A percentile compares a stretch with the other conserved stretches of the same genome.
These are phyloP conservation scores for Seladonia tumulorum DNA, from an alignment of 2,888 invertebrate species.

Conservation along the genomic window DNA sequence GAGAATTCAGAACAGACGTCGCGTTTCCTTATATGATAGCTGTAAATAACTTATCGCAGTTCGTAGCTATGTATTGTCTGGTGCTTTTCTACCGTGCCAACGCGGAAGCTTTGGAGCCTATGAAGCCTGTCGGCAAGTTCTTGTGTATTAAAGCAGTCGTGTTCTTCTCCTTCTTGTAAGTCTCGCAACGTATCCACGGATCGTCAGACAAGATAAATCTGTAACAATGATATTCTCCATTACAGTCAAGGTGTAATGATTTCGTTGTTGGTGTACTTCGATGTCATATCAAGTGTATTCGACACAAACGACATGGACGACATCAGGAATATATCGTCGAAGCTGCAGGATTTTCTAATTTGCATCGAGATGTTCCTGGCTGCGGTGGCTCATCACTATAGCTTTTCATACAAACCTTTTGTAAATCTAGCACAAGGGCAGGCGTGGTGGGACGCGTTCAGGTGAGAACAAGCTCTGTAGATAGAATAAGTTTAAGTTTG, in stretches of 20 bases:
- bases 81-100: conserved; percentile 97
- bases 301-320: conserved; percentile 88
- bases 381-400: conserved; percentile 97
- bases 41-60: conserved; percentile 96
- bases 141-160: conserved; percentile 98
- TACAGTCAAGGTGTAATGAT: conserved; percentile 96
- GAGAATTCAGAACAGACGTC: conserved; percentile 92
- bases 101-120: conserved; percentile 93
- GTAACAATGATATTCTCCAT: conserved; percentile 65
- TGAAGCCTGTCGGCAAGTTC: conserved; percentile 98
- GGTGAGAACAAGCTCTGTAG: conserved; percentile 70
- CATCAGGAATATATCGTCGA: conserved; percentile 91
- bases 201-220: background rate
- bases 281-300: conserved; percentile 91
- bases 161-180: conserved; percentile 99
- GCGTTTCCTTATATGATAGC: conserved; percentile 96
- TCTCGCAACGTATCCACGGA: conserved; percentile 69
- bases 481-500: background rate
- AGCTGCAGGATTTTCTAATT: conserved; percentile 96
- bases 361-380: conserved; percentile 99
- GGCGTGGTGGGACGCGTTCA: conserved; percentile 84
- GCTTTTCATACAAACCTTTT: conserved; percentile 97
- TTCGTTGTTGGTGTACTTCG: conserved; percentile 93
- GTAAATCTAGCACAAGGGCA: conserved; percentile 85
- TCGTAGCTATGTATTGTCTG: conserved; percentile 98